Base-by-base conservation (phyloP, 2,113 vertebrate species). In the Phaethornis superciliosus region DNA sequence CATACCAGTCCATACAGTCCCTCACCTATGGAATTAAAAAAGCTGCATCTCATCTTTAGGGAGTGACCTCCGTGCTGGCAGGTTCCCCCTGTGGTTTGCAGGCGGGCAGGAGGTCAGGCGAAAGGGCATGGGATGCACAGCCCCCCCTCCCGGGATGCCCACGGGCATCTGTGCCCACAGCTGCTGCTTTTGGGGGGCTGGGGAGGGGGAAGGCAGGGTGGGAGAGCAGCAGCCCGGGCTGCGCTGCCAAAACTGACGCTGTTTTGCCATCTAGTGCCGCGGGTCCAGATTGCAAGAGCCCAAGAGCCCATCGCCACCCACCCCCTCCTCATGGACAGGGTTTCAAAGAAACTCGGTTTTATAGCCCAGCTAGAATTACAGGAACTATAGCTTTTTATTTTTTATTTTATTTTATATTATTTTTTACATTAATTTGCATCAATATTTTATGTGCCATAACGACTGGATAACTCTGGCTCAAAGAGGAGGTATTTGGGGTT, bases 221-320 rank as follows among this genome's bases (percentile, higher is more conserved):
- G 40, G 15, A 40, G 51, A 58, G 55, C 47, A 12, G 27, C 71
- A 47, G 59, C 67, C 9, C 21, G 3, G 55, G 35, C 60, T 12
- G 32, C 26, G 22, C 83, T 37, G 33, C 89, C 91, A 96, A 97
- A 93, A 76, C 70, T 77, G 96, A 91, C 97, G 85, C 97, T 82
- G 96, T 85, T 96, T 97, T 97, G 98, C 98, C 98, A 98, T 97
- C 98, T 98, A 98, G 97, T 77, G 97, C 95, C 85, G 8, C 5
- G 2, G 37, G 17, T 33, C 56, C 83, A 92, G 96, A 98, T 97
- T 97, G 95, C 95, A 96, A 0, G 62, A 67, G 74, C 72, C 42
- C 95, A 96, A 0, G 62, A 67, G 74, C 72, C 42, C 51, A 1
- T 60, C 7, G 10, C 42, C 2, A 2, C 26, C 51, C 10, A 15